These are phyloP conservation scores for Girardinus metallicus DNA, from an alignment of 2,797 vertebrate species.

Conservation along the genomic window DNA sequence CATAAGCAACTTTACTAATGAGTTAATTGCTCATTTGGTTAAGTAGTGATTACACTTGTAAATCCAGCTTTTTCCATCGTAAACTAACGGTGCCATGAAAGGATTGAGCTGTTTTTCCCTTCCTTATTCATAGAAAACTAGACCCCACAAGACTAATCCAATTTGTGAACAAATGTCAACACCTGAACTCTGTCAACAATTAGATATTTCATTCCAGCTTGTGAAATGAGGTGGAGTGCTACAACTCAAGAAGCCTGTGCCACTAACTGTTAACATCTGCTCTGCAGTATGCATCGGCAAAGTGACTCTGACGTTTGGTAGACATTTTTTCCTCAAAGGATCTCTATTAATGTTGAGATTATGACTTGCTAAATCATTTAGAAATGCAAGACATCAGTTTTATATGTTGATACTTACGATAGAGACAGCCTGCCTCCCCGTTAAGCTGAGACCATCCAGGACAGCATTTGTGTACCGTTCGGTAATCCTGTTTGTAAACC, in stretches of 20 bases:
- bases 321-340: constrained; percentile 41
- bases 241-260: constrained; percentile 32
- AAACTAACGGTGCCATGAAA: constrained; percentile 10
- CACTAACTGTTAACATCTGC: constrained; percentile 65
- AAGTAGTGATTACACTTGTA: neutral
- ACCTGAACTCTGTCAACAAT: constrained; percentile 31
- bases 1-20: too few species aligned
- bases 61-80: neutral
- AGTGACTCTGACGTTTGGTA: constrained; percentile 58
- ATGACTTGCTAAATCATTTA: neutral
- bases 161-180: constrained; percentile 40
- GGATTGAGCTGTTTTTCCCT: constrained; percentile 35
- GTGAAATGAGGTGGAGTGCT: constrained; percentile 27
- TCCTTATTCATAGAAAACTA: constrained; percentile 22
- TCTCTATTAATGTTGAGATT: constrained; percentile 19
- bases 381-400: neutral
- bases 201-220: constrained; percentile 31
- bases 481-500: constrained; percentile 83
- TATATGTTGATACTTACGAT: constrained; percentile 84
- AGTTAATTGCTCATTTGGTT: too few species aligned
- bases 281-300: constrained; percentile 40
- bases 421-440: constrained; percentile 86
- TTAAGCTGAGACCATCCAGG: constrained; percentile 89
- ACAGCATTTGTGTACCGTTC: constrained; percentile 87
- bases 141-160: constrained; percentile 23